Conservation (phyloP, 2,113 vertebrate genomes). For the Pelobates fuscus region DNA sequence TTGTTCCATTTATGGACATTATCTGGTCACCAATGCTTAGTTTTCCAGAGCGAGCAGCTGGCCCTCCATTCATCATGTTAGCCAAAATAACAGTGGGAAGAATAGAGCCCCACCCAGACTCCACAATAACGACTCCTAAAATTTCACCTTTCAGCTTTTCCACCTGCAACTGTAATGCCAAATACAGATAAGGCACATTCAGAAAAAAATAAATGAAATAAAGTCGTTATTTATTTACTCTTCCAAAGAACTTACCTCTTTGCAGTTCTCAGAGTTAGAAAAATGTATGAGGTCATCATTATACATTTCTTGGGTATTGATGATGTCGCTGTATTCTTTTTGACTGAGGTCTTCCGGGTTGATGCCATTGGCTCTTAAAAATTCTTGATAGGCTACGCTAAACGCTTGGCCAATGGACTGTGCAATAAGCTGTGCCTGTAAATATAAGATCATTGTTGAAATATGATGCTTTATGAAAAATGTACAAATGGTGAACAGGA, state of each 20-base stretch:
- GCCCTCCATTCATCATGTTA: constrained; percentile 97
- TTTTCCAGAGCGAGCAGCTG: constrained; percentile 93
- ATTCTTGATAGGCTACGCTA: constrained; percentile 98
- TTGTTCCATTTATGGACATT: constrained; percentile 98
- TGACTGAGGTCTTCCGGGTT: constrained; percentile 98
- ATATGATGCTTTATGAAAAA: neutral
- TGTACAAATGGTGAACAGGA: neutral
- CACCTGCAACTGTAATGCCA: constrained; percentile 81
- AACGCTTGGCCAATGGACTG: constrained; percentile 98
- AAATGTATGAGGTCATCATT: constrained; percentile 98
- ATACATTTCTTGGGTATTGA: constrained; percentile 99
- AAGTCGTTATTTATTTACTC: neutral
- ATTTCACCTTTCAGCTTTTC: constrained; percentile 98
- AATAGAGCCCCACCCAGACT: constrained; percentile 98
- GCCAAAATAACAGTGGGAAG: constrained; percentile 96
- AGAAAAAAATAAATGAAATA: neutral
- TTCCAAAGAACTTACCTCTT: constrained; percentile 80
- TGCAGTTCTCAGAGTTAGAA: constrained; percentile 98
- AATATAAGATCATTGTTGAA: constrained; percentile 21
- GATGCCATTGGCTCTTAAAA: constrained; percentile 94
- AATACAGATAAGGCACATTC: neutral
- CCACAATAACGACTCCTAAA: constrained; percentile 95
- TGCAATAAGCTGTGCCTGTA: constrained; percentile 94
- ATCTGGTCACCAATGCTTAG: constrained; percentile 99
- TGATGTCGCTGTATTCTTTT: constrained; percentile 98